phyloP scores from a whole-genome alignment of 2,888 invertebrate genomes.

The Scaptomyza cyrtandrae region DNA sequence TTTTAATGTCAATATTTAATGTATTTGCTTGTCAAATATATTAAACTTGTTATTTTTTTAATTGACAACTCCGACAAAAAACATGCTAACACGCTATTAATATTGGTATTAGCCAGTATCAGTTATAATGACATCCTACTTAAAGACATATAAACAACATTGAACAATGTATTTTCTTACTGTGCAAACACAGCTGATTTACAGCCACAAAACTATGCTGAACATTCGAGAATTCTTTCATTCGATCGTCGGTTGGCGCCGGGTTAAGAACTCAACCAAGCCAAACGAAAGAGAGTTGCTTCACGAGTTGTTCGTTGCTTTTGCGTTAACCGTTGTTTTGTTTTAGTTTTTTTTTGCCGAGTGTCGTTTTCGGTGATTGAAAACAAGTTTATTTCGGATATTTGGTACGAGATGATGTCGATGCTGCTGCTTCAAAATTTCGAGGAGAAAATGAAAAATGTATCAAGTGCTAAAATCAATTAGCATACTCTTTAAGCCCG shows the following conservation, averaged over 20 bases:
- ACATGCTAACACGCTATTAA: not conserved
- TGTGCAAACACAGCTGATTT: conserved; percentile 40
- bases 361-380: conserved; percentile 17
- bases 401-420: conserved; percentile 59
- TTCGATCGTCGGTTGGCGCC: conserved; percentile 58
- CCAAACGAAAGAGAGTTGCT: conserved; percentile 24
- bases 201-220: conserved; percentile 56
- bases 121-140: not conserved
- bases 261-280: conserved; percentile 54
- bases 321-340: not conserved
- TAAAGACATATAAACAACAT: not conserved
- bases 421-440: conserved; percentile 35
- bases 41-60: not conserved
- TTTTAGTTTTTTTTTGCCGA: not conserved
- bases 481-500: conserved; percentile 67
- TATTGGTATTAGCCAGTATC: not conserved
- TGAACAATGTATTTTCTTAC: conserved; percentile 19
- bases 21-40: not conserved
- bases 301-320: conserved; percentile 21
- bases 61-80: not conserved
- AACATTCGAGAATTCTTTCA: conserved; percentile 67
- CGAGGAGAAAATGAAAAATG: conserved; percentile 60
- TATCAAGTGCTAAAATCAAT: conserved; percentile 76
- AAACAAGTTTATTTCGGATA: conserved; percentile 59
- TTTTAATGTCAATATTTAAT: no score